Evolutionary conservation across 2,888 invertebrate genomes (phyloP), one percentile per base, ranked within the genome.

Genomic region (Orchesella flavescens): DNA sequence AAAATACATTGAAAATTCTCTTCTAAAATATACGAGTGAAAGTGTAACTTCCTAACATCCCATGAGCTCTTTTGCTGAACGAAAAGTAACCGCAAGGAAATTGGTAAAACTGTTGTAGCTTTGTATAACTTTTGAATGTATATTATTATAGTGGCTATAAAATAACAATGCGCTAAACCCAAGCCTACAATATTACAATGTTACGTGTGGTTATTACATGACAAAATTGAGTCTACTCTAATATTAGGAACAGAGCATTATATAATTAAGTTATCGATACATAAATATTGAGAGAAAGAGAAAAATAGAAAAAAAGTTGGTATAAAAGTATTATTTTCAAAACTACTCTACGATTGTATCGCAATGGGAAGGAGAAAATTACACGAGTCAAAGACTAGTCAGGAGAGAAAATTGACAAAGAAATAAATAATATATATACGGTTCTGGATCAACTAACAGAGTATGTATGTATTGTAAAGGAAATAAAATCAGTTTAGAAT

Each of bases 341-440:
- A 53, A 34, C 82, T 82, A 82, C 82, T 76, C 82, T 82, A 82
- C 82, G 59, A 44, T 69, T 46, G 34, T 59, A 76, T 82, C 76
- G 82, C 85, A 83, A 84, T 77, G 74, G 79, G 81, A 72, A 79
- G 83, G 78, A 75, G 72, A 55, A 57, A 12, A 79, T 68, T 80
- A 81, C 81, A 34, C 34, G 34, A 57, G 61, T 63, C 72, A 46
- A 57, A 53, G 72, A 79, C 72, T 80, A 77, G 53, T 53, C 15
- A 53, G 53, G 34, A 34, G 34, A 17, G 49, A 66, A 74, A 65
- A 66, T 66, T 63, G 73, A 65, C 68, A 53, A 77, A 73, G 68
- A 73, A 55, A 66, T 34, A 46, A 17, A 21, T 43, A 53, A 43
- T 17, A 69, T 66, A 71, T 24, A 44, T 49, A 66, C 17, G 34